These are phyloP conservation scores for Apostichopus japonicus DNA, from an alignment of 35 echinoderm and acorn worm species.

Conservation along the genomic window DNA sequence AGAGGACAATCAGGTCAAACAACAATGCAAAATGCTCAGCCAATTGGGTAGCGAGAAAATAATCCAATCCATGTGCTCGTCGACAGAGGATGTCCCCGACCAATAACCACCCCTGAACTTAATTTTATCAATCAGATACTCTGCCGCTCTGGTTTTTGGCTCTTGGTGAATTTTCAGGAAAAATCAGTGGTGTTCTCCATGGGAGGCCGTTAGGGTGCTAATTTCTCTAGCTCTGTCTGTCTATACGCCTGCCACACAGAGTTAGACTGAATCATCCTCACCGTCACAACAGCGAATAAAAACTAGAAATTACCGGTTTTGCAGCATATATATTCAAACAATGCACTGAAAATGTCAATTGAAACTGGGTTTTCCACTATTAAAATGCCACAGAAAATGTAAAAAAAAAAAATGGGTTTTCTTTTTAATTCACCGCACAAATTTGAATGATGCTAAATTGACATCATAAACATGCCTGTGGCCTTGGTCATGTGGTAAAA, in stretches of 20 bases:
- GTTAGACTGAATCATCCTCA: not conserved
- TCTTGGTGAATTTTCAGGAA: not conserved
- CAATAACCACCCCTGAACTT: constrained; percentile 4
- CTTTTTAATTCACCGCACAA: too few relatives aligned
- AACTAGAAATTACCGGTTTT: not conserved
- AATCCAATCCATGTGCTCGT: constrained; percentile 3
- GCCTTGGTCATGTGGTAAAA: too few relatives aligned
- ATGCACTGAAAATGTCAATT: too few relatives aligned
- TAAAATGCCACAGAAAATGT: too few relatives aligned
- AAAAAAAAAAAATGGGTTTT: too few relatives aligned
- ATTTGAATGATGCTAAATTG: too few relatives aligned
- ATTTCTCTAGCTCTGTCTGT: not conserved
- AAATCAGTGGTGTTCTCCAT: not conserved
- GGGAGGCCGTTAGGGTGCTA: not conserved
- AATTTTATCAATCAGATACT: constrained; percentile 15
- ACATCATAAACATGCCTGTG: too few relatives aligned
- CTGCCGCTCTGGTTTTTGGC: not conserved
- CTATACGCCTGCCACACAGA: not conserved
- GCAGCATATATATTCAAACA: too few relatives aligned
- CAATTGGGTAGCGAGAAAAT: not conserved
- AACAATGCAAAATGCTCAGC: not conserved
- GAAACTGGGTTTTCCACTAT: too few relatives aligned
- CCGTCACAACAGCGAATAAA: not conserved
- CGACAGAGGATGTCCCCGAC: not conserved
- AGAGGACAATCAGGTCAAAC: constrained; percentile 9